A percentile compares a stretch with the other conserved stretches of the same genome.
Evolutionary conservation across 1,140 invertebrate genomes (phyloP).

Genomic region (Bradynema listronoti): DNA sequence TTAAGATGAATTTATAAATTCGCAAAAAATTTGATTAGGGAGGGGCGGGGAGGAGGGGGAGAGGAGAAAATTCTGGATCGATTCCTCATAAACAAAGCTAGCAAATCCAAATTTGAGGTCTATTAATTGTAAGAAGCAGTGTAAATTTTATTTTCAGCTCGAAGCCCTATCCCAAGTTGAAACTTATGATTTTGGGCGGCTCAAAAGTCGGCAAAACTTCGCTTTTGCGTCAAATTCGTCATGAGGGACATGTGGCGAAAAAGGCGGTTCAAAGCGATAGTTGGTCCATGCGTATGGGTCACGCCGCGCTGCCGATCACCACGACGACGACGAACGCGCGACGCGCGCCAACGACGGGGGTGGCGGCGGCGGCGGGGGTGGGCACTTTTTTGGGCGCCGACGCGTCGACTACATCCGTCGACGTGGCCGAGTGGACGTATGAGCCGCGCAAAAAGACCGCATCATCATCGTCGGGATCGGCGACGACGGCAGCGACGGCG

Average conservation of each 20-base stretch:
- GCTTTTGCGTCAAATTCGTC: constrained; percentile 75
- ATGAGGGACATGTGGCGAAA: constrained; percentile 72
- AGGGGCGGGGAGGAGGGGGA: too few relatives aligned
- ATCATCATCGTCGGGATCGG: constrained; percentile 63
- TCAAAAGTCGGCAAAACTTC: constrained; percentile 90
- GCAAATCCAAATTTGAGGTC: too few relatives aligned
- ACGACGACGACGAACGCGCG: constrained; percentile 1
- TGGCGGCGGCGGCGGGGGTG: neutral
- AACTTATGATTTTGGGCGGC: constrained; percentile 91
- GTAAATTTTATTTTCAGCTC: constrained; percentile 68
- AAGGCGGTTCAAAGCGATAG: constrained; percentile 60
- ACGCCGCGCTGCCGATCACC: neutral
- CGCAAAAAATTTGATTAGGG: too few relatives aligned
- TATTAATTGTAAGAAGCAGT: too few relatives aligned
- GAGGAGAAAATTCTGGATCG: too few relatives aligned
- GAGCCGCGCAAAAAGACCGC: constrained; percentile 74
- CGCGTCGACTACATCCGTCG: constrained; percentile 65
- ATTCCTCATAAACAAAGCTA: too few relatives aligned
- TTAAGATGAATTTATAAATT: too few relatives aligned
- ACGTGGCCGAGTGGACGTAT: constrained; percentile 87
- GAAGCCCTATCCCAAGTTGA: constrained; percentile 85
- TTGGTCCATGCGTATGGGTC: neutral
- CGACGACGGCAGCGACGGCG: too few relatives aligned
- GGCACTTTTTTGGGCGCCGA: too few relatives aligned
- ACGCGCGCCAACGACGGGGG: constrained; percentile 1